phyloP scores from a whole-genome alignment of 1,140 invertebrate species.

The Cyphomyrmex costatus region DNA sequence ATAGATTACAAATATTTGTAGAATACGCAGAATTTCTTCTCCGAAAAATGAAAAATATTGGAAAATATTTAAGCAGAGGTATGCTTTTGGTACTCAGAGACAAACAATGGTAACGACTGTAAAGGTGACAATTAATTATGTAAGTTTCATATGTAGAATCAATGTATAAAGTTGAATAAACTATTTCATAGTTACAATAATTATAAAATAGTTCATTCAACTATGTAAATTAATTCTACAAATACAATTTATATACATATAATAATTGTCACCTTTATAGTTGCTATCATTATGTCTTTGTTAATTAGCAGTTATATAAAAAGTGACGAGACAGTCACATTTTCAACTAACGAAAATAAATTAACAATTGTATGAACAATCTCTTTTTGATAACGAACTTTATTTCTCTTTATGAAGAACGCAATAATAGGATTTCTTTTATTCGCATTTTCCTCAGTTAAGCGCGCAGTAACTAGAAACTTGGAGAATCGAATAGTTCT shows the following conservation, averaged over 20 bases:
- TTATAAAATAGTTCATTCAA: too few species aligned
- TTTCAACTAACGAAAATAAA: neutral
- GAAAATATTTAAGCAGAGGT: neutral
- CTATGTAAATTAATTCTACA: too few species aligned
- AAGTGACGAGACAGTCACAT: neutral
- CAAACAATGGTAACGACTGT: too few species aligned
- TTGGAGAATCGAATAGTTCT: neutral
- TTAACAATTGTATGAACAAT: neutral
- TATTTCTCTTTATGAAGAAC: neutral
- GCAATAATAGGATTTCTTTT: neutral
- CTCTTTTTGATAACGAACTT: neutral
- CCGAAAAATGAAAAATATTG: neutral
- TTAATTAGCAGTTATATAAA: neutral
- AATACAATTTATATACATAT: too few species aligned
- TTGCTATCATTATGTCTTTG: too few species aligned
- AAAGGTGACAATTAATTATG: too few species aligned
- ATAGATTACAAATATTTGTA: neutral
- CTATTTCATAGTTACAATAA: too few species aligned
- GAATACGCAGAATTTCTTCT: neutral
- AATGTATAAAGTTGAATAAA: too few species aligned
- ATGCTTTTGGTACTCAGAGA: neutral
- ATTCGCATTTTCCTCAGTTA: slow-evolving; percentile 8
- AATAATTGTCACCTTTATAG: too few species aligned
- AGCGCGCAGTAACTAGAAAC: neutral
- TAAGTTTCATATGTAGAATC: too few species aligned